Base-by-base conservation (phyloP, 2,888 invertebrate genomes). In the Portevinia maculata region DNA sequence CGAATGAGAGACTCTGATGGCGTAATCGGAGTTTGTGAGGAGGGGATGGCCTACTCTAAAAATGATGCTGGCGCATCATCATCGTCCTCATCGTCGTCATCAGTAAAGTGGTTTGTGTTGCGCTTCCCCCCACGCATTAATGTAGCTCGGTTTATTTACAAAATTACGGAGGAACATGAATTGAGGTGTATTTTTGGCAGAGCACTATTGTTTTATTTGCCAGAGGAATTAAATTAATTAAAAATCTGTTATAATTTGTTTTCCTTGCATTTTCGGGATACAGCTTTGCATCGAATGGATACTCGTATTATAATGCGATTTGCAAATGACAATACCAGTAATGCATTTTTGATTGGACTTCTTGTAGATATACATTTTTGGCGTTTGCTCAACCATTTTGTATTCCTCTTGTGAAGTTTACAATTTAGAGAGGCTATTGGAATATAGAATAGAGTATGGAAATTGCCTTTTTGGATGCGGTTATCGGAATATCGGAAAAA, bases 211-310 rank as follows among this genome's bases (percentile, higher is more conserved):
- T 74, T 74, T 62, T 57, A 69, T 52, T 75, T 75, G 44, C 41
- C 24, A 19, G 19, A 46, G 39, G 67, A 53, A 71, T 81, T 69
- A 64, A 75, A 75, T 81, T 81, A 75, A 81, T 81, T 81, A 81
- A 81, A 70, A 75, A 70, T 21, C 39, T 39, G 32, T 34, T 34
- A 53, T 64, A 81, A 75, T 53, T 64, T 81, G 64, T 64, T 70
- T 69, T 59, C n/a, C 39, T 11, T 11, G 24, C 19, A 17, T 19
- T 9, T 17, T 17, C 17, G 46, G 55, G 30, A 30, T 46, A 44
- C 15, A n/a, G 37, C 7, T 34, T 69, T 28, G 30, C 30, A 53
- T 60, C 30, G 46, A 60, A 62, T 11, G 48, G 55, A 62, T 69
- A n/a, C n/a, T n/a, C n/a, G n/a, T n/a, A 41, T 30, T 55, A 60